These are phyloP conservation scores for Cydia fagiglandana DNA, from an alignment of 1,140 invertebrate genomes.

Conservation along the genomic window DNA sequence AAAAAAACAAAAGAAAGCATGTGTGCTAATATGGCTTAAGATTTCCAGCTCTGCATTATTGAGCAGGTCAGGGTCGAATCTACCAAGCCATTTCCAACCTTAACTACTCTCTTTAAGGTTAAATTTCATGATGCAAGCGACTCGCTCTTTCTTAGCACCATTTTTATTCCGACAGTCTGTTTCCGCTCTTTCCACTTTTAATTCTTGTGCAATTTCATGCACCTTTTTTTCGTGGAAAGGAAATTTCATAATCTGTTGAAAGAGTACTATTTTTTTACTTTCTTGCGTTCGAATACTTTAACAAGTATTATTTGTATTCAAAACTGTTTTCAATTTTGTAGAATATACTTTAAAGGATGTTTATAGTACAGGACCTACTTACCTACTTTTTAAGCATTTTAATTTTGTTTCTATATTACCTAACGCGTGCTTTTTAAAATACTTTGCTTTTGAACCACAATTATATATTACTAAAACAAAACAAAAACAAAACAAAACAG, in stretches of 20 bases:
- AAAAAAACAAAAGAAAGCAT: not conserved
- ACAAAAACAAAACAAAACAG: no score
- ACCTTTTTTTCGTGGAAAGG: slow-evolving; percentile 20
- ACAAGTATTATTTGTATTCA: not conserved
- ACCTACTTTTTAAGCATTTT: no score
- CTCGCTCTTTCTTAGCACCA: not conserved
- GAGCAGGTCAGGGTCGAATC: slow-evolving; percentile 2
- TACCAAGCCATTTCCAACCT: not conserved
- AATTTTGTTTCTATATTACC: no score
- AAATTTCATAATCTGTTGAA: slow-evolving; percentile 28
- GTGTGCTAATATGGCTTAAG: slow-evolving; percentile 24
- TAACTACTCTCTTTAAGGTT: not conserved
- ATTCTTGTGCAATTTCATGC: slow-evolving; percentile 31
- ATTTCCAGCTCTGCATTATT: slow-evolving; percentile 18
- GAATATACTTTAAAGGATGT: no score
- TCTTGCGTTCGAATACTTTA: not conserved
- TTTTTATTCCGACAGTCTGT: slow-evolving; percentile 25
- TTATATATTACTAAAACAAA: no score
- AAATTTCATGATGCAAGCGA: not conserved
- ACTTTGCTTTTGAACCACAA: no score
- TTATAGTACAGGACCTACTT: no score
- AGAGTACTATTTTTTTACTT: not conserved
- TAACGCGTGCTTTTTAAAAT: no score
- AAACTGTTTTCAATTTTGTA: not conserved
- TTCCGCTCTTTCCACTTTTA: slow-evolving; percentile 28